Base-by-base conservation (phyloP, 2,888 invertebrate species). In the Tenthredo distinguenda region DNA sequence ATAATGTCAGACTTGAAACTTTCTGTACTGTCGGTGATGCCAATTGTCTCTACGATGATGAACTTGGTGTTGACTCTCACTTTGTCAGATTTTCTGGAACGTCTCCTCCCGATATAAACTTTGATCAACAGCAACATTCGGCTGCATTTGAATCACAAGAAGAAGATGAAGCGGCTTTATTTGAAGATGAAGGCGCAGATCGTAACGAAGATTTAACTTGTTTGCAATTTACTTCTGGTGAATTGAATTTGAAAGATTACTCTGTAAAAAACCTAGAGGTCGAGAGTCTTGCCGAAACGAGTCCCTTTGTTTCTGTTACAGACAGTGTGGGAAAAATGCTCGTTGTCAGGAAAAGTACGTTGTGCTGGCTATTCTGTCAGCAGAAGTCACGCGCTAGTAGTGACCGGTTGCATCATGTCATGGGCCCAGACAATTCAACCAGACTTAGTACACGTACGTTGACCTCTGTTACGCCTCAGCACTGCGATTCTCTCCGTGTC, bases 321-420 rank as follows among this genome's bases (percentile, higher is more conserved):
- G 76, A 76, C 26, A 76, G 76, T 9, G 9, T 9, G 47, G 50
- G 47, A 47, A 76, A 76, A 21, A 76, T 9, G 10, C 76, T 76
- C 9, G 47, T 76, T 12, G 76, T 76, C 26, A 43, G 76, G 50
- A 76, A 76, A 26, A 76, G 76, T 21, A 76, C 76, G 37, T 6
- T 76, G 50, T 76, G 76, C 47, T 76, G 76, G 76, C 21, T 76
- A 43, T 76, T 76, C 9, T 76, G 31, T n/a, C 76, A 76, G 21
- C 76, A 76, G 10, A 76, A 76, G 9, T 76, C 21, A 21, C 76
- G 47, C 1, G 47, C 47, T 21, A 76, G 47, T 26, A 76, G 76
- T 21, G 76, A 26, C 9, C 72, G 47, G 7, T 18, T 47, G 43
- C 26, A 21, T 26, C 21, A 50, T 47, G 37, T 72, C 34, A 72